Evolutionary conservation across 2,797 vertebrate species (phyloP).

Genomic region (Australoheros facetus): DNA sequence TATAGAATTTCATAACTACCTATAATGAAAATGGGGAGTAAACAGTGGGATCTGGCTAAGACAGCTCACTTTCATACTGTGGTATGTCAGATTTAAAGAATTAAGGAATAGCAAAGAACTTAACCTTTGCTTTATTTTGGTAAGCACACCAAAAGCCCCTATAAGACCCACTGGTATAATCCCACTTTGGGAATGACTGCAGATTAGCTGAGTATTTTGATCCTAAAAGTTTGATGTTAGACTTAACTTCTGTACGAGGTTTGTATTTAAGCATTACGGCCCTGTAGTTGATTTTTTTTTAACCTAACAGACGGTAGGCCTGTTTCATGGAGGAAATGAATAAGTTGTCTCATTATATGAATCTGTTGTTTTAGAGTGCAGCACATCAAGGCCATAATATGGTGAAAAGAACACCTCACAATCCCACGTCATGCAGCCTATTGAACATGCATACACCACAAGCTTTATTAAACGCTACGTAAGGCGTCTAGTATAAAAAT

Average conservation of each 20-base stretch:
- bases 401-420: slow-evolving; percentile 6
- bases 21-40: slow-evolving; percentile 46
- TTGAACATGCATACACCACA: background rate
- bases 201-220: slow-evolving; percentile 27
- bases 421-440: slow-evolving; percentile 7
- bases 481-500: background rate
- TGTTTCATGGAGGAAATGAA: background rate
- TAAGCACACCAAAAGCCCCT: background rate
- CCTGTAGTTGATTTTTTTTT: background rate
- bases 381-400: slow-evolving; percentile 27
- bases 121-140: slow-evolving; percentile 13
- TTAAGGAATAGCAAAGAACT: background rate
- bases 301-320: background rate
- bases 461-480: background rate
- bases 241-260: slow-evolving; percentile 42
- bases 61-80: background rate
- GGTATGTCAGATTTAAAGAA: background rate
- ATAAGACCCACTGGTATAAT: background rate
- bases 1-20: slow-evolving; percentile 69
- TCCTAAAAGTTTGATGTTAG: slow-evolving; percentile 53
- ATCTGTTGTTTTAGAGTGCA: background rate
- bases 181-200: background rate
- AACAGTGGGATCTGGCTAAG: slow-evolving; percentile 30
- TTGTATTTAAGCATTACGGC: background rate
- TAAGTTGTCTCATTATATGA: background rate